These are phyloP conservation scores for Agrenia bidenticulata DNA, from an alignment of 2,888 invertebrate genomes.

Conservation along the genomic window DNA sequence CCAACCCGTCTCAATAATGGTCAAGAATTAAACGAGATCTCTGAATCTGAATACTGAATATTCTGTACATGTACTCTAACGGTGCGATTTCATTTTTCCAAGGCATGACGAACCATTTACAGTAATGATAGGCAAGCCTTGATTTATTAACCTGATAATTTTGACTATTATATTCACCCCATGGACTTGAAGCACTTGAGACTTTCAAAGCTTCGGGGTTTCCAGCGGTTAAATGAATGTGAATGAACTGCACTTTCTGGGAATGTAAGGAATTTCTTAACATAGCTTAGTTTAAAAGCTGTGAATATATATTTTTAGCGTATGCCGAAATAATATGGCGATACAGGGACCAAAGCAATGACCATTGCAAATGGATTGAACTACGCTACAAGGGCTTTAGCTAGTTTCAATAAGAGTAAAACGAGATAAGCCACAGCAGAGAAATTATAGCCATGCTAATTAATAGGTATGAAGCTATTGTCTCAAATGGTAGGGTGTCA, in stretches of 20 bases:
- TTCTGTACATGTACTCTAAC: not conserved
- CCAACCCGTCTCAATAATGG: no score
- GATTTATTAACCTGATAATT: slow-evolving; percentile 4
- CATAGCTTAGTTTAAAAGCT: no score
- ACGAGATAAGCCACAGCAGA: not conserved
- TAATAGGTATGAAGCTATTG: not conserved
- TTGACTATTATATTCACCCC: not conserved
- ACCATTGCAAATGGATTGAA: no score
- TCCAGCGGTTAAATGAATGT: not conserved
- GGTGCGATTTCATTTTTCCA: not conserved
- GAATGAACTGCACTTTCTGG: not conserved
- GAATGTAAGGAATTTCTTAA: no score
- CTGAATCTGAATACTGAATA: not conserved
- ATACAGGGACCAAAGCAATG: no score
- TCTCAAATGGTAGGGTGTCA: no score
- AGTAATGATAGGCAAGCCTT: not conserved
- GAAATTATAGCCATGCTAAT: not conserved
- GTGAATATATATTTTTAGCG: no score
- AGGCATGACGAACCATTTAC: slow-evolving; percentile 3
- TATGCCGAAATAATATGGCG: no score
- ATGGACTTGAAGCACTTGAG: not conserved
- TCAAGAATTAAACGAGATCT: not conserved
- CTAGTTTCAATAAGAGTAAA: not conserved
- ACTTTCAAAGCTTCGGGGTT: not conserved
- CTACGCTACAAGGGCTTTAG: no score